These are phyloP conservation scores for Marasmarcha lunaedactyla DNA, from an alignment of 2,888 invertebrate species.

Conservation along the genomic window DNA sequence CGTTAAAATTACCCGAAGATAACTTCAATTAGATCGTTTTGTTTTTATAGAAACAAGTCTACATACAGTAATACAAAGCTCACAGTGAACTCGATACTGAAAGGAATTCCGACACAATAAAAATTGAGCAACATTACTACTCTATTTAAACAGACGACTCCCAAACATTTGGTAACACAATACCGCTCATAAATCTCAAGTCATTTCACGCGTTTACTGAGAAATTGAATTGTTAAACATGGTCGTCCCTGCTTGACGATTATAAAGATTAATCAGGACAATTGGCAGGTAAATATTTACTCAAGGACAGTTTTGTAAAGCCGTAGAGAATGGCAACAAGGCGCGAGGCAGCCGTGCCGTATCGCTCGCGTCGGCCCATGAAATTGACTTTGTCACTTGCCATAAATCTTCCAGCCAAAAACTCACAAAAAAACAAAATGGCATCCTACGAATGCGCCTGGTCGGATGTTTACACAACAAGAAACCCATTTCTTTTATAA, in stretches of 20 bases:
- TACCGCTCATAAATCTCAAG: not conserved
- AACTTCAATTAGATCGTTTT: too few relatives aligned
- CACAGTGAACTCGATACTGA: too few relatives aligned
- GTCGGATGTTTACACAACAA: conserved; percentile 63
- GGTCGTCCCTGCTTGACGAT: conserved; percentile 18
- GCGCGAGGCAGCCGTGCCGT: conserved; percentile 40
- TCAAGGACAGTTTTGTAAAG: conserved; percentile 56
- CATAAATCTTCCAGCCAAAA: conserved; percentile 57
- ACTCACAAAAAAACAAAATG: conserved; percentile 29
- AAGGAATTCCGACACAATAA: too few relatives aligned
- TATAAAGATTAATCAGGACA: conserved; percentile 50
- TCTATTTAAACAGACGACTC: too few relatives aligned
- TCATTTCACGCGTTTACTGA: conserved; percentile 16
- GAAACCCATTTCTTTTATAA: conserved; percentile 29
- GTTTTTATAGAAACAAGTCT: too few relatives aligned
- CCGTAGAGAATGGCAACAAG: conserved; percentile 50
- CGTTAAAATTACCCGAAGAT: too few relatives aligned
- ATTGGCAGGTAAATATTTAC: conserved; percentile 64
- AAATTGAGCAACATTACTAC: too few relatives aligned
- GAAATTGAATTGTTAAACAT: conserved; percentile 51
- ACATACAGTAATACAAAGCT: too few relatives aligned
- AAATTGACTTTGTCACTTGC: conserved; percentile 66
- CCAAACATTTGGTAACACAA: too few relatives aligned
- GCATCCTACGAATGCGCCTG: conserved; percentile 35
- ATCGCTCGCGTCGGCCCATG: conserved; percentile 43